These are phyloP conservation scores for Dynastes tityus DNA, from an alignment of 2,888 invertebrate genomes.

Conservation along the genomic window DNA sequence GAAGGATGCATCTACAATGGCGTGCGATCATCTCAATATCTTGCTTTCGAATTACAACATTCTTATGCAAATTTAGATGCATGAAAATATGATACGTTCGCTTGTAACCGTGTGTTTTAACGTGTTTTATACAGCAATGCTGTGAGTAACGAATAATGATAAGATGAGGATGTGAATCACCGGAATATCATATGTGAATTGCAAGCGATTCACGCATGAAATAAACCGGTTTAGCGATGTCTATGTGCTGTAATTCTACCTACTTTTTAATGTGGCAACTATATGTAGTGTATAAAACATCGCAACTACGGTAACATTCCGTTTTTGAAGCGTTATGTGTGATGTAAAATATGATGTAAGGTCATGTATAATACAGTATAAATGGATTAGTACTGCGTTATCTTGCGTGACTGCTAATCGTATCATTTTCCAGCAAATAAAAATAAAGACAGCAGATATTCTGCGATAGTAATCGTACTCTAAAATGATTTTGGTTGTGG, in stretches of 20 bases:
- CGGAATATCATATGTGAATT: not conserved
- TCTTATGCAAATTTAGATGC: conserved; percentile 39
- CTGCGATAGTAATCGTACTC: conserved; percentile 6
- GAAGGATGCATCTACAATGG: conserved; percentile 42
- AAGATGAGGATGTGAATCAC: not conserved
- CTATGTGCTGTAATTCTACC: not conserved
- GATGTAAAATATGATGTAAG: not conserved
- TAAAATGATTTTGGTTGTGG: conserved; percentile 34
- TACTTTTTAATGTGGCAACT: not conserved
- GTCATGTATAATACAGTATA: not conserved
- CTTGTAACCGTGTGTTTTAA: not conserved
- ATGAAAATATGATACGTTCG: conserved; percentile 46
- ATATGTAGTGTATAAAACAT: conserved; percentile 32
- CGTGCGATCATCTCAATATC: conserved; percentile 39
- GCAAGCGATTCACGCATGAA: not conserved
- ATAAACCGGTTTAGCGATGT: not conserved
- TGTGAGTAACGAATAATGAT: not conserved
- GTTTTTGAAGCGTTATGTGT: not conserved
- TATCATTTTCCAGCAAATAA: conserved; percentile 44
- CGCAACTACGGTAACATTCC: conserved; percentile 1
- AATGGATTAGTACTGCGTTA: not conserved
- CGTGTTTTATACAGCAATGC: conserved; percentile 35
- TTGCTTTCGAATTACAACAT: conserved; percentile 10
- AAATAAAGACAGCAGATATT: conserved; percentile 9
- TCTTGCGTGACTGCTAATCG: conserved; percentile 4